Evolutionary conservation across 1,140 invertebrate species (phyloP).

Genomic region (Venustaconcha ellipsiformis): DNA sequence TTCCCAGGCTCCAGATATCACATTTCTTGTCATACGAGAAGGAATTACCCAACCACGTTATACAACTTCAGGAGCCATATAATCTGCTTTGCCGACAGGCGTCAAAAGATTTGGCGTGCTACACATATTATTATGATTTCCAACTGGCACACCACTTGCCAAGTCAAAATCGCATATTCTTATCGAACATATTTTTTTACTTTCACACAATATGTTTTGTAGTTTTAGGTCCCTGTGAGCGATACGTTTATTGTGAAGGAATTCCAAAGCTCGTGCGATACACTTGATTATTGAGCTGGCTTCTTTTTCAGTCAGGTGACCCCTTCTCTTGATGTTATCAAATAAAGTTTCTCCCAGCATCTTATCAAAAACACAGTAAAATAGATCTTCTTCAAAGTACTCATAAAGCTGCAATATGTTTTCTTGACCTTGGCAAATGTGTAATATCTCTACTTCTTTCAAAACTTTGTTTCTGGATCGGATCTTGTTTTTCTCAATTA

Average conservation of each 20-base stretch:
- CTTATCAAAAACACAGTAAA: too few species aligned
- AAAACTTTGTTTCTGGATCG: too few species aligned
- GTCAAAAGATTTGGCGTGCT: slow-evolving; percentile 92
- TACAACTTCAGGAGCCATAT: too few species aligned
- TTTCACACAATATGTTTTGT: slow-evolving; percentile 97
- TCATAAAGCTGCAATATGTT: slow-evolving; percentile 53
- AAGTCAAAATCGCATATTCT: slow-evolving; percentile 99
- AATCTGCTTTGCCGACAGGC: slow-evolving; percentile 79
- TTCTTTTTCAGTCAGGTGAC: slow-evolving; percentile 94
- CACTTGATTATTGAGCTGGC: slow-evolving; percentile 93
- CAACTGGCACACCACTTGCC: slow-evolving; percentile 91
- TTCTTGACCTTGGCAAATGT: too few species aligned
- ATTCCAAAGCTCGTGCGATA: slow-evolving; percentile 93
- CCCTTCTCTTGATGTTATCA: slow-evolving; percentile 76
- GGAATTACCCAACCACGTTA: slow-evolving; percentile 91
- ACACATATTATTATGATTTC: slow-evolving; percentile 78
- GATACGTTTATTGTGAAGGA: slow-evolving; percentile 91
- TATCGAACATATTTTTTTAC: slow-evolving; percentile 89
- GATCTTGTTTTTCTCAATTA: too few species aligned
- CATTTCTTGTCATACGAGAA: slow-evolving; percentile 94
- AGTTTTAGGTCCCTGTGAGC: slow-evolving; percentile 95
- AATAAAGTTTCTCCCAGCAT: too few species aligned
- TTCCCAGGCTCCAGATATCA: slow-evolving; percentile 78
- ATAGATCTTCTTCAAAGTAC: too few species aligned
- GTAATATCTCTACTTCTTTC: too few species aligned